Base-by-base conservation (phyloP, 2,113 vertebrate genomes). In the Arenaria interpres region DNA sequence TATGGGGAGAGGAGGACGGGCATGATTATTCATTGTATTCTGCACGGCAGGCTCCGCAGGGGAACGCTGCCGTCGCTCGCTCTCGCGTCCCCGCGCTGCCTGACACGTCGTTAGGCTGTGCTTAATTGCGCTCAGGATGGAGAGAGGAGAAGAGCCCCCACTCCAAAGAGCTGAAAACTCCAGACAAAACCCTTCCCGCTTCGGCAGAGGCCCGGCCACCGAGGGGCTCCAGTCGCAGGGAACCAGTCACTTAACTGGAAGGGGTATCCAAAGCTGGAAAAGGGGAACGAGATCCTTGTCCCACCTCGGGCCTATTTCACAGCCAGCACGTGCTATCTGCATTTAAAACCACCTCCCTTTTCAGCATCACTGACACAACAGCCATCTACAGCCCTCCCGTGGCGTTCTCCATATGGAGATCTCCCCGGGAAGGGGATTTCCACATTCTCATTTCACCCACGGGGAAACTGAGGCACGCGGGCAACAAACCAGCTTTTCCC, bases 271-370 rank as follows among this genome's bases (percentile, higher is more conserved):
- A 1, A 5, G 45, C 41, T 75, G 84, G 50, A 11, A 28, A 67
- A 79, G 37, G 54, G 2, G 4, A 79, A 24, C 3, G 1, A 28
- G 24, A 39, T 23, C 23, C 69, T 50, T 4, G 0, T 35, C 37
- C 48, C 2, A 9, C 56, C 30, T 45, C 0, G 1, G 1, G 27
- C 24, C 8, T 3, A 2, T 10, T 5, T 43, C 35, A 5, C 51
- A 14, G 43, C 4, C 1, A 81, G 35, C 5, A 2, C 56, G 48
- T 0, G 0, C 6, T 8, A 0, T 3, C 30, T 17, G 4, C 19
- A 30, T 77, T 62, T 19, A 57, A 85, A 83, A 5, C 4, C 75
- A 2, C 1, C 0, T 16, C 72, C 64, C 22, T 3, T 57, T 5
- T n/a, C 85, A 60, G 77, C 69, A n/a, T 1, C 41, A 0, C 62